Evolutionary conservation across 2,113 vertebrate species (phyloP).

Genomic region (Bombycilla garrulus): DNA sequence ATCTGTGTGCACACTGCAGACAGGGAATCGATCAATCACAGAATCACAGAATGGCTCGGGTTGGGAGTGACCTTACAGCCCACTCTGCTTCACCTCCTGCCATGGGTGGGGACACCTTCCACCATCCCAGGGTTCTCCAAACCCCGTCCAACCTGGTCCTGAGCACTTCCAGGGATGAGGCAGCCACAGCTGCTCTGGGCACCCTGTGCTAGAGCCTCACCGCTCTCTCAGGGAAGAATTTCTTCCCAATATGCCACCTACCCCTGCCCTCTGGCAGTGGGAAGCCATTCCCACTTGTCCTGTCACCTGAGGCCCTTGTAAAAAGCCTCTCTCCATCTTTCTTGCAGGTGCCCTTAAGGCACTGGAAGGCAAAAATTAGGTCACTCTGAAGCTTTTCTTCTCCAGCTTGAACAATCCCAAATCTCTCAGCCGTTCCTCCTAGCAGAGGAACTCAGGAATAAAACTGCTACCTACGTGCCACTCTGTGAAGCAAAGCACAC

Average conservation of each 20-base stretch:
- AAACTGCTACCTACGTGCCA: fast-evolving
- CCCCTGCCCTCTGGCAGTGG: neutral
- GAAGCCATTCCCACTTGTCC: neutral
- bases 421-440: neutral
- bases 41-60: neutral
- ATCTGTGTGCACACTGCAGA: neutral
- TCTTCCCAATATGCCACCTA: neutral
- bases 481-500: neutral
- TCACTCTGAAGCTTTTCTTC: neutral
- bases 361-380: neutral
- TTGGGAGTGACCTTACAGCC: neutral
- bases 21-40: neutral
- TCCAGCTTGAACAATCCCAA: neutral
- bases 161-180: neutral
- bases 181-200: neutral
- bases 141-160: fast-evolving
- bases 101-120: neutral
- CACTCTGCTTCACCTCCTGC: neutral
- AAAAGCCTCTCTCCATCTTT: neutral
- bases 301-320: neutral
- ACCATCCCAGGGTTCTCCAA: fast-evolving
- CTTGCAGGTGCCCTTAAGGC: neutral
- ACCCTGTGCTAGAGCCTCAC: neutral
- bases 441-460: neutral
- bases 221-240: neutral